phyloP scores from a whole-genome alignment of 1,140 invertebrate species.

The Streblospio benedicti region DNA sequence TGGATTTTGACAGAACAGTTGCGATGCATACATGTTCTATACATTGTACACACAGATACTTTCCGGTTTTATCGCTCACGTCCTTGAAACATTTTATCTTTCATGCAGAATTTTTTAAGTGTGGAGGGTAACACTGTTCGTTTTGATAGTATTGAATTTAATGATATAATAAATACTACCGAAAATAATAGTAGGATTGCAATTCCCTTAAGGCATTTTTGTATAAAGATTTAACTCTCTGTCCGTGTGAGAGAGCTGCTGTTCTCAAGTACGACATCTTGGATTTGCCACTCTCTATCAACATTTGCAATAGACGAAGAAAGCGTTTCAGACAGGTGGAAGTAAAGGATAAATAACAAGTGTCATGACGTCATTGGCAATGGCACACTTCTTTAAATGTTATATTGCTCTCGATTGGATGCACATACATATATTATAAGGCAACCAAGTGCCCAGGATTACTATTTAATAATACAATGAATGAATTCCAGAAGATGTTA shows the following conservation, averaged over 20 bases:
- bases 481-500: no score
- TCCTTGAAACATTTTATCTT: neutral
- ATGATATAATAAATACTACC: conserved; percentile 16
- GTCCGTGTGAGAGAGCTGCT: conserved; percentile 25
- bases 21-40: neutral
- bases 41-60: neutral
- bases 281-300: neutral
- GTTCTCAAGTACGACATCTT: conserved; percentile 24
- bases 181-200: conserved; percentile 22
- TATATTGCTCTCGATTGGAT: no score
- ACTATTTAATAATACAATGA: no score
- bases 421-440: no score
- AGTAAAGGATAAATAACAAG: no score
- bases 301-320: no score
- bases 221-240: conserved; percentile 27
- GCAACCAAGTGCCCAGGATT: no score
- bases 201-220: conserved; percentile 25
- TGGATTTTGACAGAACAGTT: neutral
- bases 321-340: no score
- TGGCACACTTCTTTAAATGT: no score
- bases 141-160: no score
- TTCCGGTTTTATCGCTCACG: neutral
- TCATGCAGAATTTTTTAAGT: neutral
- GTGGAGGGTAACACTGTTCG: neutral
- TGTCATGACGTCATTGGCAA: no score